Conservation (phyloP, 2,888 invertebrate genomes). For the Acleris literana region DNA sequence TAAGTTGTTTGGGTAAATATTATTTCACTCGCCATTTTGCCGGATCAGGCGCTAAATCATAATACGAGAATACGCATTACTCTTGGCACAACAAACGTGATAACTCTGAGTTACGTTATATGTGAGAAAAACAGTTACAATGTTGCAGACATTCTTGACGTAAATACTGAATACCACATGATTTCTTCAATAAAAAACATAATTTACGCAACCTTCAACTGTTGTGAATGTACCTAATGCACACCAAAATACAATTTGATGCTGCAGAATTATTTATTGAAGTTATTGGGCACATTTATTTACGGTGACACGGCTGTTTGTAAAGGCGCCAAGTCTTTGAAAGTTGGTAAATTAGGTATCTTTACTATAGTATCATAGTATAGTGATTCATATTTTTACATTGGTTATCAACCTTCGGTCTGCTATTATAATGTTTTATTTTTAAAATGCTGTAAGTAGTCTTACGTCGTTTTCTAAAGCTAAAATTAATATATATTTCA, state of each 20-base stretch:
- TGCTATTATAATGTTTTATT: background rate
- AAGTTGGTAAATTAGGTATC: background rate
- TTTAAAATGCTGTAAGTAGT: too few relatives aligned
- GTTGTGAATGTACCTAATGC: slow-evolving; percentile 6
- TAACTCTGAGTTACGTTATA: slow-evolving; percentile 54
- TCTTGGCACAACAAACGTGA: slow-evolving; percentile 62
- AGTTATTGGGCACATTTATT: background rate
- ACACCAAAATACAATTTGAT: slow-evolving; percentile 7
- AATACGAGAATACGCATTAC: slow-evolving; percentile 40
- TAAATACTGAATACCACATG: slow-evolving; percentile 23
- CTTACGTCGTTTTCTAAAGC: too few relatives aligned
- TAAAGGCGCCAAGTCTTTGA: slow-evolving; percentile 17
- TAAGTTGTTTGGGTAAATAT: slow-evolving; percentile 36
- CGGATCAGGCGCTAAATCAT: slow-evolving; percentile 57
- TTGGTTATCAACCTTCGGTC: background rate
- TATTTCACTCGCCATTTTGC: slow-evolving; percentile 43
- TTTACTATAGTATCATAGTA: background rate
- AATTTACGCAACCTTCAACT: slow-evolving; percentile 33
- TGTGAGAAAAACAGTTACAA: slow-evolving; percentile 58
- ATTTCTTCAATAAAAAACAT: slow-evolving; percentile 15
- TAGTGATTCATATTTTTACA: background rate
- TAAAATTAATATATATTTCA: background rate
- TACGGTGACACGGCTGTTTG: slow-evolving; percentile 14
- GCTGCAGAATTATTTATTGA: background rate
- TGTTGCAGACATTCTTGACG: slow-evolving; percentile 49